A percentile compares a stretch with the other conserved stretches of the same genome.
These are phyloP conservation scores for Bergia puertoricense DNA, from an alignment of 92 coral and sea anemone genomes.

Conservation along the genomic window DNA sequence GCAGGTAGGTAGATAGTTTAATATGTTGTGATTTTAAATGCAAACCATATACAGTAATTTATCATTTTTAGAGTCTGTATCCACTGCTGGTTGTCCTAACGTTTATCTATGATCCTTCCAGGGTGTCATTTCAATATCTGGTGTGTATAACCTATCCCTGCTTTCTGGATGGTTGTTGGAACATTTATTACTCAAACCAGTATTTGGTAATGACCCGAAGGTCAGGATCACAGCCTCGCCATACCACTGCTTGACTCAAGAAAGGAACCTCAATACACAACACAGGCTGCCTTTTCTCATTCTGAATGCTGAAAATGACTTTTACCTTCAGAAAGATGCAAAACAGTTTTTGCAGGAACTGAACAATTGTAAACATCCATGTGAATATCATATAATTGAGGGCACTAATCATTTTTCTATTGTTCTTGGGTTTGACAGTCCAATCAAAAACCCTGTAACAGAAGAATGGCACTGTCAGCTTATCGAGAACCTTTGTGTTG, in stretches of 20 bases:
- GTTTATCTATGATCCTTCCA: not conserved
- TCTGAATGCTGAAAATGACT: constrained; percentile 60
- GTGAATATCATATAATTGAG: constrained; percentile 37
- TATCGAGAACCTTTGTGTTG: constrained; percentile 4
- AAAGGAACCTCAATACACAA: not conserved
- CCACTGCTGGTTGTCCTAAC: no score
- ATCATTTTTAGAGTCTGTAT: not conserved
- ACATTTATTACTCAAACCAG: constrained; percentile 50
- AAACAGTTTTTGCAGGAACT: constrained; percentile 44
- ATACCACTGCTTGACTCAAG: constrained; percentile 34
- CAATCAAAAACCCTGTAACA: not conserved
- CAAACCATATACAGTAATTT: no score
- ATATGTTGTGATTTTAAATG: no score
- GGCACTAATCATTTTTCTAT: constrained; percentile 58
- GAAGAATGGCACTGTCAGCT: not conserved
- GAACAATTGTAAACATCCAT: constrained; percentile 8
- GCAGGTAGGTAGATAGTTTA: no score
- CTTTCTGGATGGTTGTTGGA: constrained; percentile 55
- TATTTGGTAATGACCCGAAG: constrained; percentile 50
- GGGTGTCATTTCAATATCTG: constrained; percentile 70
- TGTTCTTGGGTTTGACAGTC: constrained; percentile 43
- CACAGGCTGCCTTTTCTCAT: constrained; percentile 56
- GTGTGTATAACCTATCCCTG: constrained; percentile 55
- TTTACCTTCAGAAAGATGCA: constrained; percentile 53
- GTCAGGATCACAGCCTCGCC: constrained; percentile 60